Evolutionary conservation across 2,113 vertebrate genomes (phyloP), one percentile per base, ranked within the genome.

Genomic region (Neolamprologus devosi): DNA sequence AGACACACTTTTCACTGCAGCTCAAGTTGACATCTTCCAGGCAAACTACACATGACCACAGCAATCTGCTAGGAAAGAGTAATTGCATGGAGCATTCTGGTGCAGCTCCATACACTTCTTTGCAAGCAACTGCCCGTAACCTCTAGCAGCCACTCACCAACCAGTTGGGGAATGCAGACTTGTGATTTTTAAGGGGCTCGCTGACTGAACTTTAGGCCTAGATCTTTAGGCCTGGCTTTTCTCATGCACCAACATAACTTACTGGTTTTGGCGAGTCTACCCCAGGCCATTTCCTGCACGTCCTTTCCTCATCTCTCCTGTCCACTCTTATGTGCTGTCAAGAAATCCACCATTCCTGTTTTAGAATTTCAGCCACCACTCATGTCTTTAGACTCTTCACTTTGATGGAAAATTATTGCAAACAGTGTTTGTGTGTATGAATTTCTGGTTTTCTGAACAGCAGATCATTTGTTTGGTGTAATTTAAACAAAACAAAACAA

Each of bases 391-490:
- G 0, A n/a, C 2, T 63, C 17, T 65, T 35, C 9, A 35, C 60
- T 35, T 65, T 35, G 60, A 65, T 65, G 17, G 6, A 65, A 35
- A 65, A 8, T 37, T 65, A 65, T 0, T 65, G 60, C 33, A 65
- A 65, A 65, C 60, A 12, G 19, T 42, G n/a, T 70, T 70, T 23
- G 37, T 42, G 3, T 70, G 35, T 23, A 42, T 14, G n/a, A 9
- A 23, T 68, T 40, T 68, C 6, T 65, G 2, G 0, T 68, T 68
- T 40, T 68, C 35, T 23, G 0, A 21, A 40, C 35, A 40, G 35
- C 7, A 70, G 63, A 14, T 9, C n/a, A 42, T 42, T 0, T 75
- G 40, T 26, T 75, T 47, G 23, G 68, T 47, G 14, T 19, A 47
- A 47, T 1, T 45, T n/a, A 73, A 73, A 26, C 35, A 42, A 73